Base-by-base conservation (phyloP, 2,113 vertebrate genomes). In the Potamarius usumacintae region DNA sequence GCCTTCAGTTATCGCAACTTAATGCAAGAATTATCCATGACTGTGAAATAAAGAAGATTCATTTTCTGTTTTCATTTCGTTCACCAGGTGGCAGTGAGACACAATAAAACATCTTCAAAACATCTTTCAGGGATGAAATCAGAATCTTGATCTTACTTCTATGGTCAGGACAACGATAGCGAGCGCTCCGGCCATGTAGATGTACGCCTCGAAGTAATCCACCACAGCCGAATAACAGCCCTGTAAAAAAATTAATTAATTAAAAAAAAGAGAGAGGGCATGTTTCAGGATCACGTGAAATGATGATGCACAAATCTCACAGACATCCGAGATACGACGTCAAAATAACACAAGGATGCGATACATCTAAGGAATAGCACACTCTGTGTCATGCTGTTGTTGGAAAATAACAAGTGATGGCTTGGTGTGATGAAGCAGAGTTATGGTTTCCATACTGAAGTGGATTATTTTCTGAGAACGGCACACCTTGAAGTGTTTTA, bases 211-310 rank as follows among this genome's bases (percentile, higher is more conserved):
- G 4, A 97, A 96, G 92, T 97, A 94, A 20, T 97, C 97, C 83
- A 98, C 95, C 91, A 97, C 96, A 27, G 97, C 96, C 0, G 97
- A 96, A 95, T 98, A 98, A 86, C 97, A 99, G 78, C 97, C 97
- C 97, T 98, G 91, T 57, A 67, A 79, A 18, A 42, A 42, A 4
- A 42, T 42, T 4, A 4, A 42, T 4, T 25, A 34, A 6, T 42
- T 42, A 4, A 42, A 42, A 42, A 42, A 6, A 55, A 62, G 53
- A 60, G 2, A 58, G 58, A 83, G 48, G 34, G 12, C 2, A 34
- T 17, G 2, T 80, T 84, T 86, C 11, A 67, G 3, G 53, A 60
- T 78, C 42, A 87, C 58, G 69, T 0, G 2, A 1, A 20, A 34
- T 48, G 48, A 63, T 69, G 57, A 5, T 6, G 20, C 0, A 14